These are phyloP conservation scores for Bombycilla garrulus DNA, from an alignment of 2,113 vertebrate genomes.

Conservation along the genomic window DNA sequence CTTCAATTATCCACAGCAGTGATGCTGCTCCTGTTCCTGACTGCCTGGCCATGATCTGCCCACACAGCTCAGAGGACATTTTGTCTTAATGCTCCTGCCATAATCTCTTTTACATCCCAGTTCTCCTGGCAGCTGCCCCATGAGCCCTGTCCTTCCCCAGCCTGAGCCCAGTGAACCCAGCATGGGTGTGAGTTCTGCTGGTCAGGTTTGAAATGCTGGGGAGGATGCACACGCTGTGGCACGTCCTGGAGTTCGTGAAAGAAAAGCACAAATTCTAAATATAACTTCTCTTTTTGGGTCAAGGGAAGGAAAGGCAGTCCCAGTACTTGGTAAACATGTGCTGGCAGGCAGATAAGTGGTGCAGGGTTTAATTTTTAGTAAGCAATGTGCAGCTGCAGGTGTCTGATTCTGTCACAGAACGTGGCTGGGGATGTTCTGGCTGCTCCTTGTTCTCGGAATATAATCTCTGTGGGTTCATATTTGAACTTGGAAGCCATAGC, in stretches of 20 bases:
- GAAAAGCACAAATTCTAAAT: conserved; percentile 7
- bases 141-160: not conserved
- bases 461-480: not conserved
- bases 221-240: not conserved
- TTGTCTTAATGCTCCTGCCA: not conserved
- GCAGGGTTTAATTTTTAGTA: not conserved
- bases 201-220: not conserved
- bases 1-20: not conserved
- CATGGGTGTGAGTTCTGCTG: not conserved
- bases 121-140: not conserved
- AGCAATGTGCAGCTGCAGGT: not conserved
- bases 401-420: not conserved
- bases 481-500: not conserved
- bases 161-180: not conserved
- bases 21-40: not conserved
- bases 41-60: not conserved
- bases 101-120: not conserved
- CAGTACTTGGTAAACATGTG: not conserved
- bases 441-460: not conserved
- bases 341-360: conserved; percentile 5
- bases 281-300: not conserved
- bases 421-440: not conserved
- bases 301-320: not conserved
- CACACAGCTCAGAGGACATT: not conserved
- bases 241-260: not conserved